These are phyloP conservation scores for Trogon melanurus DNA, from an alignment of 2,113 vertebrate species.

Conservation along the genomic window DNA sequence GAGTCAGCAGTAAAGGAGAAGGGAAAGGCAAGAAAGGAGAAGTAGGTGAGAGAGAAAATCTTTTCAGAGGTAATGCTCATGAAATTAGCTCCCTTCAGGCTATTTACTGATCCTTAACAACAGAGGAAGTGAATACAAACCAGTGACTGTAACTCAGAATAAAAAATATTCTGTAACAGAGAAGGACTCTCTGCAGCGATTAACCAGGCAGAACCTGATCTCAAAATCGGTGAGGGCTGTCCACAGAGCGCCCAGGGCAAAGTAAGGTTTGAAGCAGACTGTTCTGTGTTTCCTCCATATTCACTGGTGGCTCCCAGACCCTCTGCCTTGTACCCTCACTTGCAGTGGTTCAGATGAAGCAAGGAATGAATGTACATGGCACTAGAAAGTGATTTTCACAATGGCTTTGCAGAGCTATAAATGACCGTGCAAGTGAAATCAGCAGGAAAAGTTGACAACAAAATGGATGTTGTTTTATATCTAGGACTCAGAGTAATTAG, in stretches of 20 bases:
- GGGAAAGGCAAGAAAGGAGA: not conserved
- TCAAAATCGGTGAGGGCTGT: not conserved
- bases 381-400: not conserved
- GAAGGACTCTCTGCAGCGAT: not conserved
- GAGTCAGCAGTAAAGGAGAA: not conserved
- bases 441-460: accelerated
- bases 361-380: not conserved
- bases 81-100: not conserved
- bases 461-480: not conserved
- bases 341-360: not conserved
- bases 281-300: not conserved
- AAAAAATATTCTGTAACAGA: not conserved
- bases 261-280: not conserved
- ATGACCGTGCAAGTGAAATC: not conserved
- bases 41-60: not conserved
- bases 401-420: not conserved
- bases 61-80: not conserved
- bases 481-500: not conserved
- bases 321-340: not conserved
- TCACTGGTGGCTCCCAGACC: not conserved
- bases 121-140: not conserved
- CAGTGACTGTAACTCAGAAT: not conserved
- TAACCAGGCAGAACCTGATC: not conserved
- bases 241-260: not conserved
- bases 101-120: not conserved